phyloP scores from a whole-genome alignment of 2,888 invertebrate genomes.

The Hypomecis punctinalis region DNA sequence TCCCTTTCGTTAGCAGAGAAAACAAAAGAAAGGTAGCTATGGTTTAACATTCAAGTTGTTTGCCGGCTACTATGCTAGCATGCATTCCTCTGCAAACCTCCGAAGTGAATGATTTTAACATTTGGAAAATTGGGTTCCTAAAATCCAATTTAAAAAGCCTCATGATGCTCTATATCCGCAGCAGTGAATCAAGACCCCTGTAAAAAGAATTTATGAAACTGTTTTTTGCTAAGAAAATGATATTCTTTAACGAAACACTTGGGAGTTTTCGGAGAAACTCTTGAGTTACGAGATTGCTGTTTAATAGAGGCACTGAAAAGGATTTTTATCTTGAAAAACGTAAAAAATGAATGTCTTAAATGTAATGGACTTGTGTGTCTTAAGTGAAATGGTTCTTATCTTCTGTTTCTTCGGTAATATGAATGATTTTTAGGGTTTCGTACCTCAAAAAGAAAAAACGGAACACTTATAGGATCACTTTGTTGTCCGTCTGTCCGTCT shows the following conservation, averaged over 20 bases:
- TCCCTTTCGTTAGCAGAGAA: too few relatives aligned
- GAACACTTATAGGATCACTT: too few relatives aligned
- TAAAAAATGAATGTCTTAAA: slow-evolving; percentile 10
- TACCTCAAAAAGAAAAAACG: too few relatives aligned
- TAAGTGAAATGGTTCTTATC: background rate
- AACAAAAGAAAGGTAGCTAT: too few relatives aligned
- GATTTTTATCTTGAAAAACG: slow-evolving; percentile 13
- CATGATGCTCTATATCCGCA: background rate
- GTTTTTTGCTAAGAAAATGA: slow-evolving; percentile 33
- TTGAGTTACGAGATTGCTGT: slow-evolving; percentile 23
- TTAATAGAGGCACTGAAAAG: slow-evolving; percentile 20
- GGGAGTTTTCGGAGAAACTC: slow-evolving; percentile 23
- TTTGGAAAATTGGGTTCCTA: too few relatives aligned
- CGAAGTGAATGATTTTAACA: too few relatives aligned
- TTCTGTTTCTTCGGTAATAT: background rate
- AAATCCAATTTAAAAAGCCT: too few relatives aligned
- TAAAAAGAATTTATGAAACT: slow-evolving; percentile 24
- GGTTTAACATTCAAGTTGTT: too few relatives aligned
- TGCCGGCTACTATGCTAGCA: too few relatives aligned
- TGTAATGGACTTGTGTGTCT: background rate
- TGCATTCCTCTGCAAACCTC: too few relatives aligned
- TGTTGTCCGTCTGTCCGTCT: too few relatives aligned
- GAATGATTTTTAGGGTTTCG: too few relatives aligned
- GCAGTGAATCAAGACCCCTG: slow-evolving; percentile 14
- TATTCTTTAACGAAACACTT: slow-evolving; percentile 36